Base-by-base conservation (phyloP, 2,113 vertebrate species). In the Fulica atra region DNA sequence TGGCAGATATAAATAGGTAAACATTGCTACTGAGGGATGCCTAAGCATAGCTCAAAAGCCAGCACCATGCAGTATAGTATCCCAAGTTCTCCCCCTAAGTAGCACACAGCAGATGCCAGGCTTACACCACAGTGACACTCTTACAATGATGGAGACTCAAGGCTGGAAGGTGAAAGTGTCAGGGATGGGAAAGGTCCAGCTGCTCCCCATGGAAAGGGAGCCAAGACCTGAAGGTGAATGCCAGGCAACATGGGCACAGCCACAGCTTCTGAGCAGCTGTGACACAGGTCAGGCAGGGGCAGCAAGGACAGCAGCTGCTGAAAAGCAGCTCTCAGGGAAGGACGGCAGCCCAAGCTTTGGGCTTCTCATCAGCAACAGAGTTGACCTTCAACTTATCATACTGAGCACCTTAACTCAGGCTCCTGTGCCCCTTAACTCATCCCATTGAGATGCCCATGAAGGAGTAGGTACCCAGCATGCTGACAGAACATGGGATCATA, bases 31-130 rank as follows among this genome's bases (percentile, higher is more conserved):
- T 48, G 51, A 71, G 15, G 23, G 28, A 44, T 40, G 33, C 5
- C 12, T 28, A 56, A 72, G 31, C 8, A 63, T 15, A 77, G 25
- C 11, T 46, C 48, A 51, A 21, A 13, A 82, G 35, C 16, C 61
- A 86, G 15, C 6, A 53, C 13, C 20, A 8, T 4, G 17, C 15
- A 40, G 35, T 59, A 19, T 60, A 40, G 35, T 53, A 19, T 65
- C 31, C 8, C 16, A 48, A 0, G 36, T n/a, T 69, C 13, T 42
- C 4, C 10, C 10, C 4, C 16, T 42, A 11, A 1, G 5, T 36
- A 56, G 12, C 31, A 65, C 21, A 59, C 23, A 31, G 20, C n/a
- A 60, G 19, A 11, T 0, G 0, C 19, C 29, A 29, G 13, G 10
- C 29, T 69, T 59, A 29, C 5, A 33, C n/a, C 16, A 51, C 21